Percentiles rank a stretch among this genome's conserved stretches.
Conservation (phyloP, 2,797 vertebrate species). For the Etheostoma nigrum region DNA sequence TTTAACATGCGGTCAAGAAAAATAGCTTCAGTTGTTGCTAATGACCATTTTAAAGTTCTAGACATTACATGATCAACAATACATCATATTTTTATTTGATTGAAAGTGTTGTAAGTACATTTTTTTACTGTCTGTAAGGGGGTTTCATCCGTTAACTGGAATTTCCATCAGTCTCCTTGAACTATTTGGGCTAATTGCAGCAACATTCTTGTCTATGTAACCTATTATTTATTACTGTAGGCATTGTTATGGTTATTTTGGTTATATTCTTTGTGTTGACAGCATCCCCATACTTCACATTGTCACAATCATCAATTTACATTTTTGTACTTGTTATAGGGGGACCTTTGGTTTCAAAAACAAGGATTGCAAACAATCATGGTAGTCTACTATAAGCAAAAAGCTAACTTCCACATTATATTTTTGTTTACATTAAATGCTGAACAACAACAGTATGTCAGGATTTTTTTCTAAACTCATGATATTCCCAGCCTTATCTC, state of each 20-base stretch:
- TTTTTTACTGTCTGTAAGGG: conserved; percentile 8
- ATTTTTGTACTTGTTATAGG: not conserved
- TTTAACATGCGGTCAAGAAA: conserved; percentile 6
- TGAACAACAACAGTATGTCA: not conserved
- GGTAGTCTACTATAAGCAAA: not conserved
- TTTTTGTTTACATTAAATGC: not conserved
- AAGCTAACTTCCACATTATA: not conserved
- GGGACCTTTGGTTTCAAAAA: conserved; percentile 2
- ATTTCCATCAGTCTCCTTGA: conserved; percentile 22
- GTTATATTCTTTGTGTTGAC: not conserved
- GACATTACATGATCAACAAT: conserved; percentile 12
- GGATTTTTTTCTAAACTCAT: not conserved
- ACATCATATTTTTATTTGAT: conserved; percentile 1
- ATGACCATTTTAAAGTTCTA: conserved; percentile 7
- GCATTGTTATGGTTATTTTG: conserved; percentile 31
- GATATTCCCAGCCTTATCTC: not conserved
- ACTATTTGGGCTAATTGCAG: conserved; percentile 29
- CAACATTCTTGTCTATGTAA: conserved; percentile 16
- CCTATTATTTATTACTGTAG: conserved; percentile 25
- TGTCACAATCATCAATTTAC: conserved; percentile 5
- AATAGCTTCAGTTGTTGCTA: conserved; percentile 19
- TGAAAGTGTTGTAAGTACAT: not conserved
- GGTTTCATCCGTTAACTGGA: conserved; percentile 13
- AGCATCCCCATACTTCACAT: conserved; percentile 3
- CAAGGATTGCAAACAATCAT: not conserved